Evolutionary conservation across 2,888 invertebrate genomes (phyloP).

Genomic region (Acleris sparsana): DNA sequence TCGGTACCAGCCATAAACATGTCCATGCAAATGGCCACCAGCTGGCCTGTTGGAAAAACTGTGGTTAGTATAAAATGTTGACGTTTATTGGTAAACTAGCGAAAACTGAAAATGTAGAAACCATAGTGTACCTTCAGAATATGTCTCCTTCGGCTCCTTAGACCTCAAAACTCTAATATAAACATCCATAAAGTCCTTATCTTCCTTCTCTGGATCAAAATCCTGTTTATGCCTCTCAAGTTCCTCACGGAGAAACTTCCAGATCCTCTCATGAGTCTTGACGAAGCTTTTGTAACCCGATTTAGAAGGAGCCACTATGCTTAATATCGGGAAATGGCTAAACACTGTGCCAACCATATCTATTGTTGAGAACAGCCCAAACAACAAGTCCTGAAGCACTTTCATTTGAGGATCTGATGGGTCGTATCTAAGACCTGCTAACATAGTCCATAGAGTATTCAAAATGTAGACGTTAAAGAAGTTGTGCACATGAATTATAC

Average conservation of each 20-base stretch:
- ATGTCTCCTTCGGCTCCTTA: conserved; percentile 80
- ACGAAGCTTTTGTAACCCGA: conserved; percentile 91
- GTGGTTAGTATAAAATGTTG: too few relatives aligned
- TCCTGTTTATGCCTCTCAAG: conserved; percentile 87
- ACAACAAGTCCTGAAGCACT: conserved; percentile 86
- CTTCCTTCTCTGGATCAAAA: conserved; percentile 82
- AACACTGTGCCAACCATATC: conserved; percentile 93
- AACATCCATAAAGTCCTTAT: conserved; percentile 92
- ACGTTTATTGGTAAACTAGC: too few relatives aligned
- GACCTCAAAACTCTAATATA: conserved; percentile 88
- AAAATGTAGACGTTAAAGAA: conserved; percentile 90
- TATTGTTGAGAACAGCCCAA: conserved; percentile 87
- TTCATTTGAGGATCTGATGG: conserved; percentile 87
- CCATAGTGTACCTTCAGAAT: conserved; percentile 86
- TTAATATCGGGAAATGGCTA: conserved; percentile 90
- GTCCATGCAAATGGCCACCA: conserved; percentile 91
- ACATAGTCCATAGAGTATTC: conserved; percentile 92
- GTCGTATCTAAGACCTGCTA: conserved; percentile 89
- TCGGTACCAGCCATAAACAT: conserved; percentile 95
- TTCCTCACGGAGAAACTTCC: conserved; percentile 89
- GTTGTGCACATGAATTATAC: conserved; percentile 87
- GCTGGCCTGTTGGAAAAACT: conserved; percentile 71
- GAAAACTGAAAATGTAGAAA: too few relatives aligned
- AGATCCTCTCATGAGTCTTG: conserved; percentile 87
- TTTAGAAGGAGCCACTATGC: conserved; percentile 87